Base-by-base conservation (phyloP, 2,888 invertebrate species). In the Nomada goodeniana region DNA sequence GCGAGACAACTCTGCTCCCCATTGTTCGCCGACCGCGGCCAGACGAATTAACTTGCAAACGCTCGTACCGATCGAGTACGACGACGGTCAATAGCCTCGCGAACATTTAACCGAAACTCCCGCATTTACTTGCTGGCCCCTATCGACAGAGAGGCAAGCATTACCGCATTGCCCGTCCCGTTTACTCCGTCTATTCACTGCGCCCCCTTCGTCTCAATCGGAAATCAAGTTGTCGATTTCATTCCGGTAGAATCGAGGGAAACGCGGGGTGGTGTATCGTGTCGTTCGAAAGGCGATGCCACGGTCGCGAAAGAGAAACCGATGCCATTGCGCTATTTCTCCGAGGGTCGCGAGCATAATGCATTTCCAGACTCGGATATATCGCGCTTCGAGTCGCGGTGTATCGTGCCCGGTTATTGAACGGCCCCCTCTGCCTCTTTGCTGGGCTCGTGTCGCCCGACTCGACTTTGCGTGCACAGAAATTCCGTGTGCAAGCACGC, bases 31-130 rank as follows among this genome's bases (percentile, higher is more conserved):
- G 15, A 50, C 44, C 29, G 11, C 20, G 68, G 26, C 23, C 29
- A 10, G 26, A 42, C n/a, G 76, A 78, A 78, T 78, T 69, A 78
- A 50, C 20, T 18, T 53, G 65, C 10, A 13, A 65, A 65, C 29
- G 13, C 47, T 26, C 23, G 1, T 0, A 3, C 9, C 15, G 53
- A 61, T 13, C 61, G n/a, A 47, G 23, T 15, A n/a, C 5, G n/a
- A 59, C 20, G n/a, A 52, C 11, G 55, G 2, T 72, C 10, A 10
- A 53, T 36, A 0, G 5, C 61, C 20, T 2, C 44, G 47, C 47
- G 47, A 23, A 47, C 47, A 5, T 23, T 15, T 26, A 18, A 5
- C 15, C 15, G 26, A 15, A 29, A 55, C n/a, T 15, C 53, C 63
- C 26, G 1, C n/a, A 26, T 44, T 36, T 72, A 53, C 53, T 36